These are phyloP conservation scores for Malurus elegans DNA, from an alignment of 2,113 vertebrate genomes.

Conservation along the genomic window DNA sequence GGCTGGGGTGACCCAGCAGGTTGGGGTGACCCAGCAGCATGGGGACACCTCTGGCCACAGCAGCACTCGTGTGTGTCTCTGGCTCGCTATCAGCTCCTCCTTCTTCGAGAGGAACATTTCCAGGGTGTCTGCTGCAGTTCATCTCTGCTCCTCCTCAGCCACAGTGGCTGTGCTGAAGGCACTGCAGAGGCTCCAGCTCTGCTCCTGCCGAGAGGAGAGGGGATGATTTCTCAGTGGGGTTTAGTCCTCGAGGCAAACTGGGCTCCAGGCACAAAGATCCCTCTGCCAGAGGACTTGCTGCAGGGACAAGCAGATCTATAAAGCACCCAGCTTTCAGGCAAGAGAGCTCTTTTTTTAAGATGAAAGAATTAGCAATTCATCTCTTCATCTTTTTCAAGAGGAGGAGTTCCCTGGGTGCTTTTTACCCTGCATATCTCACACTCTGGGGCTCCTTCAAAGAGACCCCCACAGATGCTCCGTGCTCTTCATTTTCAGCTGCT, in stretches of 20 bases:
- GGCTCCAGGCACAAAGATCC: not conserved
- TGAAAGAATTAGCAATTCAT: not conserved
- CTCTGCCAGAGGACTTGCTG: not conserved
- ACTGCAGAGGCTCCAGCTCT: not conserved
- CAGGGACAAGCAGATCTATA: not conserved
- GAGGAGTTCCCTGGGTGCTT: not conserved
- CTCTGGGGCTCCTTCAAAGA: not conserved
- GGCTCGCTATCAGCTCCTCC: not conserved
- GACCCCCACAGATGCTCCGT: not conserved
- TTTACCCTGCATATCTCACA: not conserved
- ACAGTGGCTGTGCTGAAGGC: not conserved
- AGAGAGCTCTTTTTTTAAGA: not conserved
- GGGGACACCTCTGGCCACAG: not conserved
- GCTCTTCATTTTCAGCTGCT: not conserved
- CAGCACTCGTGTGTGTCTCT: not conserved
- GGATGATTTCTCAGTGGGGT: not conserved
- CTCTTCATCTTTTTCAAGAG: not conserved
- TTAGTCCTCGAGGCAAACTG: not conserved
- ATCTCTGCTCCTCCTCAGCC: not conserved
- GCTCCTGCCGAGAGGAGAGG: not conserved
- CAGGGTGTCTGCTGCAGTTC: not conserved
- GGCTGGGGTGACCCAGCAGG: too few relatives aligned
- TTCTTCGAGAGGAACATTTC: not conserved
- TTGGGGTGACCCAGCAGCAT: not conserved
- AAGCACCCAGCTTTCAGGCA: not conserved